Evolutionary conservation across 2,888 invertebrate genomes (phyloP), one percentile per base, ranked within the genome.

Genomic region (Diaperis boleti): DNA sequence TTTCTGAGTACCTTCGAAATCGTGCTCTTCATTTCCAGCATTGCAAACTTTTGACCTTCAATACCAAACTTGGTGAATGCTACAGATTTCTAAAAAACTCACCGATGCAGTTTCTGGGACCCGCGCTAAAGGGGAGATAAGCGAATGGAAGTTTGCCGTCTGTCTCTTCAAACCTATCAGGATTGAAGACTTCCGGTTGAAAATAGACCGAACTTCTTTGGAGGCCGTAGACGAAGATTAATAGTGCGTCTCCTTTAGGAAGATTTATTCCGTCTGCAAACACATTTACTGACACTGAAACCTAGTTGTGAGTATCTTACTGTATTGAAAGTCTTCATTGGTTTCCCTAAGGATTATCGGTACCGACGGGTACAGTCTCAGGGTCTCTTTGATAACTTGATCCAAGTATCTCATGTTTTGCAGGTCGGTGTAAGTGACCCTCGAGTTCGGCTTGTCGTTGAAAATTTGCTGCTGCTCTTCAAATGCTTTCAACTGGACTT

Each of bases 81-180:
- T 4, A 20, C 20, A 20, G 3, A 20, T 6, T 4, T 20, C 6
- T 20, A 20, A 6, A 4, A 20, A 4, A 26, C 41, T 1, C 8
- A 66, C 85, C 85, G 62, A 88, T 85, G 67, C 88, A 88, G 72
- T 88, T 88, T 35, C 88, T 83, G 0, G 87, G 85, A 0, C 56
- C 88, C 7, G 88, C 88, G 68, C 88, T 88, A 60, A 89, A 89
- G 0, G 87, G 84, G 1, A 88, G 73, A 78, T 84, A 88, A 17
- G 82, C 82, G 69, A 84, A 87, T 0, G 85, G 83, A 52, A 82
- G 83, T 1, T 70, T 76, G 8, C 79, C 75, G 1, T 59, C 64
- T 1, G 69, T 73, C n/a, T 79, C 73, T 59, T 79, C 73, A 64
- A 86, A 87, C 14, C 87, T 82, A 45, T 86, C 86, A 0, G 87